These are phyloP conservation scores for Hypselothyrea guttata DNA, from an alignment of 2,888 invertebrate genomes.

Conservation along the genomic window DNA sequence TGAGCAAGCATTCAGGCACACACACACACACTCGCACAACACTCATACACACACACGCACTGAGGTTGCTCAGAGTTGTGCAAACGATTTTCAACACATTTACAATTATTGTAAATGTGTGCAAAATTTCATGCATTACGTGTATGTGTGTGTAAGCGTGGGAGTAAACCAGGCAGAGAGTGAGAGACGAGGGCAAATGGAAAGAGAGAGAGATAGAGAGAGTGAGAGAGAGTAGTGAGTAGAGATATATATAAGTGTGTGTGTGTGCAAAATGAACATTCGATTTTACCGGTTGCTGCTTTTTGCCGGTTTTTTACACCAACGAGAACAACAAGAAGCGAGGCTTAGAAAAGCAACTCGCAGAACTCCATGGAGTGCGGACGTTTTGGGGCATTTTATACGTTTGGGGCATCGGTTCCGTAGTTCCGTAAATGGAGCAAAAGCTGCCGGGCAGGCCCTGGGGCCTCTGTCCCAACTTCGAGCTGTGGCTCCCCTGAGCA, in stretches of 20 bases:
- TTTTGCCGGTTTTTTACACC: constrained; percentile 71
- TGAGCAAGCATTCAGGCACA: constrained; percentile 63
- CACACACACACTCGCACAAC: constrained; percentile 17
- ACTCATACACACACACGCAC: constrained; percentile 11
- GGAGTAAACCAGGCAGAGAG: constrained; percentile 34
- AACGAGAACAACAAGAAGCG: constrained; percentile 1
- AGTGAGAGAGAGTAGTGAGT: background rate
- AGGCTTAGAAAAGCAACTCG: background rate
- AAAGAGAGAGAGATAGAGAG: background rate
- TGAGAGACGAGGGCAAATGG: constrained; percentile 3
- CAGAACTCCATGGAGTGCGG: constrained; percentile 30
- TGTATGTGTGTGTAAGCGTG: constrained; percentile 31
- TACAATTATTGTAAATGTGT: constrained; percentile 78
- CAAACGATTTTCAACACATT: constrained; percentile 80
- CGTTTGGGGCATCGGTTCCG: constrained; percentile 45
- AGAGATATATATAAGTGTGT: background rate
- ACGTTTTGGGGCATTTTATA: too few relatives aligned
- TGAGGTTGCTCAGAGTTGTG: constrained; percentile 68
- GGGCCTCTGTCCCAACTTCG: background rate
- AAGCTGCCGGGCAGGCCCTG: background rate
- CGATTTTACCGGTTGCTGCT: constrained; percentile 78
- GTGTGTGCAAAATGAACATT: constrained; percentile 69
- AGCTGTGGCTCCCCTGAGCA: constrained; percentile 43
- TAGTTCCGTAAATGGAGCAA: constrained; percentile 5
- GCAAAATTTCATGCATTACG: constrained; percentile 71